These are phyloP conservation scores for Diplosoma virens DNA, from an alignment of 23 tunicate species.

Conservation along the genomic window DNA sequence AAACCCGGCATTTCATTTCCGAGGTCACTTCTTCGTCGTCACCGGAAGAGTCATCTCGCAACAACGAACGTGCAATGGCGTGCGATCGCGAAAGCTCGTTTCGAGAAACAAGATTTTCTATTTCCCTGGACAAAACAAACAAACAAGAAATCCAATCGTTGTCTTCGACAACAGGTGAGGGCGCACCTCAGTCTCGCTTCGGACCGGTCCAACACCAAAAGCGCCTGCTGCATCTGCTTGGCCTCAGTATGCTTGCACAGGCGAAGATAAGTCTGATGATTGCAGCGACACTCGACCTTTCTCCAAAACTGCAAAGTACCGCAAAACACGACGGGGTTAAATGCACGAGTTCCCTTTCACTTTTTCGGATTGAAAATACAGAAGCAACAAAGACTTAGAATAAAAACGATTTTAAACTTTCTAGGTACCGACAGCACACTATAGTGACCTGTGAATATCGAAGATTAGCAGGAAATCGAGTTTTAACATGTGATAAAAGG, in stretches of 20 bases:
- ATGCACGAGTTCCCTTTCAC: no score
- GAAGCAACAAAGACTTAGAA: no score
- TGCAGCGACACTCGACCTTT: slow-evolving; percentile 42
- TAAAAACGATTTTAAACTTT: no score
- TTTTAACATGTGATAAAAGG: slow-evolving; percentile 37
- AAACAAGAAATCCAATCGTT: no score
- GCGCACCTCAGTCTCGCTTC: slow-evolving; percentile 35
- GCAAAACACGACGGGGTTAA: no score
- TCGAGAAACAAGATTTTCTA: slow-evolving; percentile 36
- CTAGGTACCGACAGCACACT: no score
- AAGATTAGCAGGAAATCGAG: slow-evolving; percentile 43
- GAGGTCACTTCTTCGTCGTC: slow-evolving; percentile 23
- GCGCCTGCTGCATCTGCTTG: slow-evolving; percentile 37
- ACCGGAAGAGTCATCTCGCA: neutral
- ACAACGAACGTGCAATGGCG: slow-evolving; percentile 7
- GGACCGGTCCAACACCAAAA: slow-evolving; percentile 20
- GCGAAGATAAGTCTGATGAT: slow-evolving; percentile 35
- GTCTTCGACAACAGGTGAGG: neutral
- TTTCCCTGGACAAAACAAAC: slow-evolving; percentile 27
- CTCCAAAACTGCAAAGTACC: slow-evolving; percentile 77
- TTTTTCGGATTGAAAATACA: no score
- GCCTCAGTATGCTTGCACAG: slow-evolving; percentile 62
- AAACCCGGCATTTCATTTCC: slow-evolving; percentile 57
- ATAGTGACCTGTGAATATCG: slow-evolving; percentile 37
- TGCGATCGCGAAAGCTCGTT: slow-evolving; percentile 47